These are phyloP conservation scores for Tetranychus piercei DNA, from an alignment of 2,888 invertebrate species.

Conservation along the genomic window DNA sequence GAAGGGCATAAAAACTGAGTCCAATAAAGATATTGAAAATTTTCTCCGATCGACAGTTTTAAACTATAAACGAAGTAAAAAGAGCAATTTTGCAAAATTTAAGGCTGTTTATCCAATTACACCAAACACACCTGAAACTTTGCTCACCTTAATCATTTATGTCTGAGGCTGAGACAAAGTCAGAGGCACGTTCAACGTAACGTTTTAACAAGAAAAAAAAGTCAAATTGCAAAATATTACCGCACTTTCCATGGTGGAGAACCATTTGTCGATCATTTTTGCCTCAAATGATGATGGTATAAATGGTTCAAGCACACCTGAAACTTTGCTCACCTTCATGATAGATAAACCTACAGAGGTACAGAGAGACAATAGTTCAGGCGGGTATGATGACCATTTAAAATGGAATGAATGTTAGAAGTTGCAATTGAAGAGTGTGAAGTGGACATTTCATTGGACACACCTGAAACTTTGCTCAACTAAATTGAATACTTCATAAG, in stretches of 20 bases:
- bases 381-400: neutral
- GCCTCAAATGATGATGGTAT: neutral
- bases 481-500: neutral
- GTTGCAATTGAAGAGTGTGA: neutral
- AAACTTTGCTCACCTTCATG: neutral
- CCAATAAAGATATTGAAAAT: too few relatives aligned
- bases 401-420: neutral
- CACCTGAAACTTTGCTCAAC: neutral
- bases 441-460: neutral
- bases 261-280: neutral
- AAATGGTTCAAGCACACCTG: constrained; percentile 1
- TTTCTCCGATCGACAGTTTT: too few relatives aligned
- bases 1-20: too few relatives aligned
- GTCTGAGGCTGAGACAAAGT: neutral
- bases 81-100: neutral
- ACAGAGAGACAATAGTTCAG: constrained; percentile 1
- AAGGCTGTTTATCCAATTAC: neutral
- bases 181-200: neutral
- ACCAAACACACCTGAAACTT: constrained; percentile 1
- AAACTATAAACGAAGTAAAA: too few relatives aligned
- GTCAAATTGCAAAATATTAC: neutral
- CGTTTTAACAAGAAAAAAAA: neutral
- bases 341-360: neutral
- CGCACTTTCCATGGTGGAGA: neutral
- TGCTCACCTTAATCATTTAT: neutral